phyloP scores from a whole-genome alignment of 2,888 invertebrate species.

The Petrolisthes cinctipes region DNA sequence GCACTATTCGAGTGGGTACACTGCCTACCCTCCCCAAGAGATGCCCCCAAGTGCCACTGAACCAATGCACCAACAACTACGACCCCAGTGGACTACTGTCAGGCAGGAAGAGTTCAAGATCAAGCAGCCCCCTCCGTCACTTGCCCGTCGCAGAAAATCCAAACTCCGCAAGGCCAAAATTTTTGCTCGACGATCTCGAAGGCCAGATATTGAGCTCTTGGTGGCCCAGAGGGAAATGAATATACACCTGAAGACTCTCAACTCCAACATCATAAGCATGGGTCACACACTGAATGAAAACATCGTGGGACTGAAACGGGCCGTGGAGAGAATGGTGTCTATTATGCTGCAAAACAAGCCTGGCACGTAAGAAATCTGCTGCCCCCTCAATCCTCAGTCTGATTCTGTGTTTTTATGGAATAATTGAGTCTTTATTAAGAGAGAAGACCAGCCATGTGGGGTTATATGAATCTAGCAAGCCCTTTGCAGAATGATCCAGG shows the following conservation, averaged over 20 bases:
- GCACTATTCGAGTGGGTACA: neutral
- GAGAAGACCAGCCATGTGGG: neutral
- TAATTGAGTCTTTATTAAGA: neutral
- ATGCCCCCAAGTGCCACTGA: neutral
- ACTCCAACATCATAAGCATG: slow-evolving; percentile 42
- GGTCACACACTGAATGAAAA: slow-evolving; percentile 49
- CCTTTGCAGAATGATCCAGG: neutral
- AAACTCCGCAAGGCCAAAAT: slow-evolving; percentile 31
- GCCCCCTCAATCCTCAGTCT: neutral
- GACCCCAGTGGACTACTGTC: neutral
- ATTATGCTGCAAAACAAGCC: slow-evolving; percentile 52
- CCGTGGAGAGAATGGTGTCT: slow-evolving; percentile 51
- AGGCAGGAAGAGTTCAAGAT: slow-evolving; percentile 10
- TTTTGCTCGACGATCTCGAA: slow-evolving; percentile 4
- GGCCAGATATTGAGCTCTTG: slow-evolving; percentile 32
- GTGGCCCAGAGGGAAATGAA: slow-evolving; percentile 45
- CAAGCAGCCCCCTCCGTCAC: neutral
- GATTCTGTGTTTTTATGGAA: neutral
- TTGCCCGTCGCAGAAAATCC: slow-evolving; percentile 9
- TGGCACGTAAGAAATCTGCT: neutral
- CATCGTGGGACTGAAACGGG: slow-evolving; percentile 50
- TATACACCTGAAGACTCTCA: slow-evolving; percentile 35
- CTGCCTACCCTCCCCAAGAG: slow-evolving; percentile 3
- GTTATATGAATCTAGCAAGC: neutral
- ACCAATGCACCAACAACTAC: neutral